Evolutionary conservation across 2,888 invertebrate species (phyloP).

Genomic region (Agrotis segetum): DNA sequence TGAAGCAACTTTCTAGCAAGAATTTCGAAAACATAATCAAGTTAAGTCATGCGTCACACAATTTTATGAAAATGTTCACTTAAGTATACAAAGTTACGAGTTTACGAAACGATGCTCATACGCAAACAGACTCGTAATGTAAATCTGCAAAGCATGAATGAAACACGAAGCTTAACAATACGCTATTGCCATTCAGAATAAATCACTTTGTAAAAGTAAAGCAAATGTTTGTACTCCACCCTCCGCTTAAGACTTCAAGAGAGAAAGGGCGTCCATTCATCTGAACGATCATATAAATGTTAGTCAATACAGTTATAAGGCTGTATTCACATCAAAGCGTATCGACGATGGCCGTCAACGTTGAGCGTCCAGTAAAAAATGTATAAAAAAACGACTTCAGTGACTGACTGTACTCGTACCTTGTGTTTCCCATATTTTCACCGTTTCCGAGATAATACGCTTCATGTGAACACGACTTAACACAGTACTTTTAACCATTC

Average conservation of each 20-base stretch:
- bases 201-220: slow-evolving; percentile 56
- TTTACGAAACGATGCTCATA: slow-evolving; percentile 32
- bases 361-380: background rate
- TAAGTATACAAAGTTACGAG: slow-evolving; percentile 10
- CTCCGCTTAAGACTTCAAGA: slow-evolving; percentile 48
- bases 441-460: too few relatives aligned
- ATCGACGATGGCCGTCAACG: background rate
- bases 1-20: slow-evolving; percentile 1
- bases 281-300: slow-evolving; percentile 22
- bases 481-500: slow-evolving; percentile 26
- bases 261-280: slow-evolving; percentile 52
- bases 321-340: background rate
- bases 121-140: slow-evolving; percentile 45
- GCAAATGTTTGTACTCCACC: slow-evolving; percentile 46
- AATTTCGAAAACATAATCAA: slow-evolving; percentile 22
- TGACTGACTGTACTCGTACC: background rate
- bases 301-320: slow-evolving; percentile 13
- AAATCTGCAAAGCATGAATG: slow-evolving; percentile 52
- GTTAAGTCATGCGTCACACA: slow-evolving; percentile 13
- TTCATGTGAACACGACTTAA: background rate
- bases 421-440: background rate
- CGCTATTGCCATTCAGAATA: slow-evolving; percentile 54
- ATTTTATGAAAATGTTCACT: slow-evolving; percentile 39
- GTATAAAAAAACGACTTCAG: background rate
- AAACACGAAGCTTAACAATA: slow-evolving; percentile 46